These are phyloP conservation scores for Glareola pratincola DNA, from an alignment of 2,113 vertebrate genomes.

Conservation along the genomic window DNA sequence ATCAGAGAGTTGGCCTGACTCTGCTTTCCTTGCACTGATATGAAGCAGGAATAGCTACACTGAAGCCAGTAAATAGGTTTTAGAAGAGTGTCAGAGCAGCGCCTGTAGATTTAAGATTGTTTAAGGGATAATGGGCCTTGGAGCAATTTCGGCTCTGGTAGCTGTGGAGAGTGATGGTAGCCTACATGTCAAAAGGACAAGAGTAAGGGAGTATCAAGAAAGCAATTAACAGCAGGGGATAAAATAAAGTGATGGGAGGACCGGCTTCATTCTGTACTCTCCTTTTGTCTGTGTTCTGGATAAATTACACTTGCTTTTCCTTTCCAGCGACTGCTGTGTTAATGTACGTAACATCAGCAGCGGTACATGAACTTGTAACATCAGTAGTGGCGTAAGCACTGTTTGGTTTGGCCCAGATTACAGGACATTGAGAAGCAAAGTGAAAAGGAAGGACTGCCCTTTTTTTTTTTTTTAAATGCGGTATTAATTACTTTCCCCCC, in stretches of 20 bases:
- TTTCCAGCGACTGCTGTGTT: slow-evolving; percentile 22
- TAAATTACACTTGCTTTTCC: slow-evolving; percentile 26
- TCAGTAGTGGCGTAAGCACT: slow-evolving; percentile 46
- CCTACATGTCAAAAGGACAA: background rate
- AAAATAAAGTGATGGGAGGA: background rate
- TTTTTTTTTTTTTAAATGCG: background rate
- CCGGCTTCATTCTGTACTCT: background rate
- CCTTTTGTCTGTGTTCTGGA: background rate
- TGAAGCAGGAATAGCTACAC: background rate
- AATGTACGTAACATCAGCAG: slow-evolving; percentile 11
- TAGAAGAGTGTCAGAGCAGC: background rate
- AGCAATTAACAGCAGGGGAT: background rate
- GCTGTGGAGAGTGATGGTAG: background rate
- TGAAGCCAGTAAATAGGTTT: background rate
- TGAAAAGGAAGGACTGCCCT: slow-evolving; percentile 28
- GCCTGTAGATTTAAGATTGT: background rate
- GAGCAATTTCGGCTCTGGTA: background rate
- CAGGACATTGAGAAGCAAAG: slow-evolving; percentile 5
- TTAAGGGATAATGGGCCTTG: background rate
- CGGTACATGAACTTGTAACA: background rate
- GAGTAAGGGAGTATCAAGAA: background rate
- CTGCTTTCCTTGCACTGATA: background rate
- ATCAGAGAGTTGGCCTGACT: slow-evolving; percentile 26
- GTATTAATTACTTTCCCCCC: slow-evolving; percentile 16
- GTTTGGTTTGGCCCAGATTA: slow-evolving; percentile 59